phyloP scores from a whole-genome alignment of 2,888 invertebrate genomes.

The Clostera curtula region DNA sequence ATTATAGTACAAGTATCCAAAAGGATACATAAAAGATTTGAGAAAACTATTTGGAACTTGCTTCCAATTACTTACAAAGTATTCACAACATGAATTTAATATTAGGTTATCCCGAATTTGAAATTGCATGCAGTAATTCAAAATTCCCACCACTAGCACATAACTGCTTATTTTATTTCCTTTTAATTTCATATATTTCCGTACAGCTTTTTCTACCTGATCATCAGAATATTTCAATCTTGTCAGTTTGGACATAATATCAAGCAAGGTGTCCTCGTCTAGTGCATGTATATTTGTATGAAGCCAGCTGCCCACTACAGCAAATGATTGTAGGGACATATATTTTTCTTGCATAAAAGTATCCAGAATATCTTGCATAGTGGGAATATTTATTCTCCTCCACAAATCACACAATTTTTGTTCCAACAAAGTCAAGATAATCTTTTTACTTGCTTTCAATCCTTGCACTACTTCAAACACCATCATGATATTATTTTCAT shows the following conservation, averaged over 20 bases:
- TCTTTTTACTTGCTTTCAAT: conserved; percentile 74
- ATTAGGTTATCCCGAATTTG: conserved; percentile 73
- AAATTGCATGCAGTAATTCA: conserved; percentile 77
- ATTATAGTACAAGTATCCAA: conserved; percentile 76
- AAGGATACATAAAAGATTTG: conserved; percentile 74
- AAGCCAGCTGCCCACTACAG: conserved; percentile 71
- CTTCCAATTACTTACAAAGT: conserved; percentile 63
- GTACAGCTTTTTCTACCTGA: conserved; percentile 74
- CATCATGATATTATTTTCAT: conserved; percentile 70
- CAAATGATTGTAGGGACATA: conserved; percentile 53
- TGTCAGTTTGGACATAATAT: conserved; percentile 70
- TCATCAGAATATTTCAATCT: conserved; percentile 71
- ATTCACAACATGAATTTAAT: conserved; percentile 74
- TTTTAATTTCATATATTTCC: conserved; percentile 76
- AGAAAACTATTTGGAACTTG: conserved; percentile 69
- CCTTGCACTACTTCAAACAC: conserved; percentile 74
- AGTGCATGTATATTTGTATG: conserved; percentile 75
- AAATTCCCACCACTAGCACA: conserved; percentile 74
- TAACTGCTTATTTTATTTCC: conserved; percentile 58
- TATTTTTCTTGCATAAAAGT: conserved; percentile 52
- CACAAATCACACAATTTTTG: conserved; percentile 73
- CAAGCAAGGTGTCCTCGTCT: conserved; percentile 71
- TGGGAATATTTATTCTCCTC: conserved; percentile 64
- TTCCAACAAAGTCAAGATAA: conserved; percentile 74
- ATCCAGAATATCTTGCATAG: conserved; percentile 65